Evolutionary conservation across 2,888 invertebrate genomes (phyloP), one percentile per base, ranked within the genome.

Genomic region (Melieria omissa): DNA sequence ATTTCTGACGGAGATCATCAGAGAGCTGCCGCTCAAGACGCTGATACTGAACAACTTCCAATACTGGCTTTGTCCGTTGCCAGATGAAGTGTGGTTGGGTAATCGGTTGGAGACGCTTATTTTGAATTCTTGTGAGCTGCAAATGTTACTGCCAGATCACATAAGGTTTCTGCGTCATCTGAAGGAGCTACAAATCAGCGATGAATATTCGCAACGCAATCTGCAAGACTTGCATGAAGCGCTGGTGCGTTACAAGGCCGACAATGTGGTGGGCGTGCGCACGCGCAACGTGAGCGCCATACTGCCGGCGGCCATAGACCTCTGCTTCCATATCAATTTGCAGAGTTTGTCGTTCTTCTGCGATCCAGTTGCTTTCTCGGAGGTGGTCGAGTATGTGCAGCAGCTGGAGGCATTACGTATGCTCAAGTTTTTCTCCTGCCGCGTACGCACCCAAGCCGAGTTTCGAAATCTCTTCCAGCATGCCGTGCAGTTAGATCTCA

Each of bases 111-210:
- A 52, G 4, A n/a, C 14, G n/a, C 54, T 69, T 44, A 29, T 62
- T 5, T 10, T 69, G 8, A 69, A 62, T 49, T 69, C 68, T 5
- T 69, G 46, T 69, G 68, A 69, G n/a, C 54, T 69, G 45, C 10
- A 45, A 29, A 45, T 52, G 42, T 69, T 69, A 14, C 60, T 52
- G 7, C 61, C 68, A 8, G 52, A 52, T 12, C 49, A 54, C 14
- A 14, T 69, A 16, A 16, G 54, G 12, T 45, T 62, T 16, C 16
- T 69, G 12, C 46, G 9, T 0, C 1, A 62, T 55, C 62, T 69
- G 45, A 62, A 61, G 44, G 8, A 61, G n/a, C n/a, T 69, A 10
- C 54, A 61, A 5, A 55, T 69, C 8, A 69, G 42, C 9, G 61
- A 69, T 44, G 44, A 61, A n/a, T 54, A n/a, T 1, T n/a, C 41